Conservation (phyloP, 2,888 invertebrate genomes). For the Helobdella robusta region DNA sequence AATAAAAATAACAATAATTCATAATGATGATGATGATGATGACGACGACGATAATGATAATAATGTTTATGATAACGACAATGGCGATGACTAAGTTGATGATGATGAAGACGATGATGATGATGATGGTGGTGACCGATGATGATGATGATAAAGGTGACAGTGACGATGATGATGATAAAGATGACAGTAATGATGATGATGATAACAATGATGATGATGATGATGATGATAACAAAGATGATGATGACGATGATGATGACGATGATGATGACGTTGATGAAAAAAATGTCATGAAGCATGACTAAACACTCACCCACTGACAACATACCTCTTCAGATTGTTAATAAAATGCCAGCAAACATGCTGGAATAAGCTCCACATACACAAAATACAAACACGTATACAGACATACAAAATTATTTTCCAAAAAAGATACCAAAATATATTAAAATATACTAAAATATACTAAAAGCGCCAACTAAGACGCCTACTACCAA, state of each 20-base stretch:
- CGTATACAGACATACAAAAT: too few relatives aligned
- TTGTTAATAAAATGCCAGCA: not conserved
- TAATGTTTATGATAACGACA: too few relatives aligned
- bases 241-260: slow-evolving; percentile 20
- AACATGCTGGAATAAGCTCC: not conserved
- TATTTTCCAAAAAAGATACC: too few relatives aligned
- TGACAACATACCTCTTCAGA: not conserved
- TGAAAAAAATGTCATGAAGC: too few relatives aligned
- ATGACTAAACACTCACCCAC: too few relatives aligned
- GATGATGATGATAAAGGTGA: not conserved
- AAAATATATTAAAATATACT: too few relatives aligned
- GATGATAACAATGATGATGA: not conserved
- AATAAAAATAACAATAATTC: too few relatives aligned
- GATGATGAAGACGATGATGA: not conserved
- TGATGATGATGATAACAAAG: slow-evolving; percentile 1
- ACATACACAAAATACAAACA: not conserved
- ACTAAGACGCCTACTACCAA: not conserved
- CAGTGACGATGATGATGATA: not conserved
- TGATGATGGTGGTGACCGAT: not conserved
- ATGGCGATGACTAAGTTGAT: not conserved
- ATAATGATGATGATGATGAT: not conserved
- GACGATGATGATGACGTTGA: slow-evolving; percentile 11
- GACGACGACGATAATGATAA: not conserved
- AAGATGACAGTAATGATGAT: not conserved
- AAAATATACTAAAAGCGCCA: not conserved